phyloP scores from a whole-genome alignment of 2,888 invertebrate species.

The Eupithecia insigniata region DNA sequence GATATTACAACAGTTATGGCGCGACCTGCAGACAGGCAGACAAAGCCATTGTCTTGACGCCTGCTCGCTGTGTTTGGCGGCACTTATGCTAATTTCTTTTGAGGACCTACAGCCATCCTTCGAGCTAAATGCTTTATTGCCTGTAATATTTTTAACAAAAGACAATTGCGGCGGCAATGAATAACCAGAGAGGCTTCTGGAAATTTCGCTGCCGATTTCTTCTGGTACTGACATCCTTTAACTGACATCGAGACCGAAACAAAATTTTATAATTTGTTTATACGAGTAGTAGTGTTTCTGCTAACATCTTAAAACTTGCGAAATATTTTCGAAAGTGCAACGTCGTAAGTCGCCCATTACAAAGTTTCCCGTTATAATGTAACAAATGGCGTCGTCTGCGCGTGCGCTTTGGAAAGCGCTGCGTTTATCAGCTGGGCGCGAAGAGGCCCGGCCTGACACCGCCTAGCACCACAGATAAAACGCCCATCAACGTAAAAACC shows the following conservation, averaged over 20 bases:
- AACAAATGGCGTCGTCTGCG: slow-evolving; percentile 53
- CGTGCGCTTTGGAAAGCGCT: slow-evolving; percentile 65
- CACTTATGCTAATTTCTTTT: slow-evolving; percentile 81
- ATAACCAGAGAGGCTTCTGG: slow-evolving; percentile 29
- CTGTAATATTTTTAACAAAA: slow-evolving; percentile 62
- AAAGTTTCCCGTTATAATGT: slow-evolving; percentile 37
- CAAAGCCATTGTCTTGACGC: slow-evolving; percentile 79
- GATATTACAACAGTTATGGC: slow-evolving; percentile 65
- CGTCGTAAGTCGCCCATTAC: slow-evolving; percentile 5
- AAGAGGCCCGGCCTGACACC: slow-evolving; percentile 72
- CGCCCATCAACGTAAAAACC: slow-evolving; percentile 57
- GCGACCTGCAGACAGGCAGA: slow-evolving; percentile 71
- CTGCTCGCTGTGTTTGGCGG: slow-evolving; percentile 68
- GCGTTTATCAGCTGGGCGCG: slow-evolving; percentile 68
- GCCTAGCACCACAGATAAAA: slow-evolving; percentile 69
- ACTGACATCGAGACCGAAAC: too few species aligned
- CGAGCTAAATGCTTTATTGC: slow-evolving; percentile 67
- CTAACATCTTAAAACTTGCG: neutral
- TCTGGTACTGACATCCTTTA: neutral
- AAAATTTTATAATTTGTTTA: neutral
- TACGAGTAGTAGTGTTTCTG: neutral
- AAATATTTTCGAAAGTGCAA: slow-evolving; percentile 12
- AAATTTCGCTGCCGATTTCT: slow-evolving; percentile 22
- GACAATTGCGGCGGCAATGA: slow-evolving; percentile 51
- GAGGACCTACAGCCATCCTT: slow-evolving; percentile 69